Evolutionary conservation across 2,888 invertebrate genomes (phyloP), one percentile per base, ranked within the genome.

Genomic region (Lucinisca nassula): DNA sequence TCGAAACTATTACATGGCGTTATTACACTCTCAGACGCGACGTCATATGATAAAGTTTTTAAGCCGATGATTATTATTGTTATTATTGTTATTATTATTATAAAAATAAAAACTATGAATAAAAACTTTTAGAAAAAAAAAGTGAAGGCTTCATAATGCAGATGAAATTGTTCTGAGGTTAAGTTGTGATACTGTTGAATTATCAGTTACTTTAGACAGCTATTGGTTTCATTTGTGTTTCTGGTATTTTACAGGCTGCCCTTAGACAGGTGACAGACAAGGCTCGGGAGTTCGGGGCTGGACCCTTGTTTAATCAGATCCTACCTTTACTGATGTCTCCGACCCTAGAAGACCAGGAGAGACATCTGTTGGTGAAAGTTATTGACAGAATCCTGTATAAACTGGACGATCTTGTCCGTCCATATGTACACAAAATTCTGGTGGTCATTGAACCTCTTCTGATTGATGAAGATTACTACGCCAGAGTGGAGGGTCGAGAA

Each of bases 401-500:
- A 96, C 97, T 99, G 93, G 99, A 99, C 95, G 99, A 99, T 97
- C 97, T 99, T 93, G 99, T 99, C 37, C 97, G 99, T 89, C 99
- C 99, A 0, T 99, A 99, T 95, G 99, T 99, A 0, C 99, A 99
- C 97, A 99, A 99, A 97, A 99, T 99, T 96, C 97, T 99, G 90
- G 99, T 99, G 24, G 99, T 99, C 4, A 99, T 99, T 96, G 99
- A 99, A 97, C 99, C 99, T 0, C 97, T 99, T 89, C 97, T 99
- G 58, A 99, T 99, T 96, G 99, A 99, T 96, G 99, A 99, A 97
- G 99, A 99, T 96, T 99, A 99, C 97, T 99, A 99, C 96, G 99
- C 99, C 37, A 98, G 99, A 96, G 99, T 99, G 12, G 99, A 99
- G 96, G 99, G 99, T 92, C 97, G 99, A 95, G 99, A 99, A 97